Evolutionary conservation across 35 echinoderm and acorn worm genomes (phyloP), one percentile per base, ranked within the genome.

Genomic region (Ptychodera flava): DNA sequence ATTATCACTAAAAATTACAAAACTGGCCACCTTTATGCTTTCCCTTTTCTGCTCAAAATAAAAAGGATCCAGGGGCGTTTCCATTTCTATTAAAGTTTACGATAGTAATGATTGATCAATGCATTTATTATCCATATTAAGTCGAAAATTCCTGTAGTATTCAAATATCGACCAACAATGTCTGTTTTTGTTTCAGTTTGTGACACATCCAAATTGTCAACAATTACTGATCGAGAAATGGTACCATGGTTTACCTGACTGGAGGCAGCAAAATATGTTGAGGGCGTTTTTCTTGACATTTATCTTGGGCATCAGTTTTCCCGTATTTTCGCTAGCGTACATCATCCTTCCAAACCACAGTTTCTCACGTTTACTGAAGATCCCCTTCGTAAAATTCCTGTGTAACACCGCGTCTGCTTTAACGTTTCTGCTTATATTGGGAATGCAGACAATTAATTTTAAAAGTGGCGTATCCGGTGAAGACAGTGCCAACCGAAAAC

Each of bases 191-290:
- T 83, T 91, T 34, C 95, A 99, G 96, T 94, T 94, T 87, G 96
- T 99, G 34, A 90, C 92, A 32, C 96, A 99, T 85, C 96, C 96
- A 31, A 92, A 99, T 52, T 99, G 96, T 53, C 96, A 99, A 35
- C 96, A 99, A 33, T 76, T 90, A 30, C 83, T 99, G 1, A 99
- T 92, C 0, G 92, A 99, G 35, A 88, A 94, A 28, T 99, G 96
- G 96, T 94, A 99, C 76, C 92, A 99, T 36, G 96, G 93, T 6
- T 85, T 99, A 14, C 96, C 96, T 16, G 77, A 37, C 0, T 99
- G 96, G 96, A 92, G 92, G 82, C 87, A 94, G 36, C 81, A 88
- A 37, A 94, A 89, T 78, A 94, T 90, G 92, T 84, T 92, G 16
- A 86, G 81, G 28, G 88, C 84, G 1, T 52, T 86, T 16, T 28